A percentile compares a stretch with the other conserved stretches of the same genome.
These are phyloP conservation scores for Trachelus stipa DNA, from an alignment of 2,888 invertebrate genomes.

Conservation along the genomic window DNA sequence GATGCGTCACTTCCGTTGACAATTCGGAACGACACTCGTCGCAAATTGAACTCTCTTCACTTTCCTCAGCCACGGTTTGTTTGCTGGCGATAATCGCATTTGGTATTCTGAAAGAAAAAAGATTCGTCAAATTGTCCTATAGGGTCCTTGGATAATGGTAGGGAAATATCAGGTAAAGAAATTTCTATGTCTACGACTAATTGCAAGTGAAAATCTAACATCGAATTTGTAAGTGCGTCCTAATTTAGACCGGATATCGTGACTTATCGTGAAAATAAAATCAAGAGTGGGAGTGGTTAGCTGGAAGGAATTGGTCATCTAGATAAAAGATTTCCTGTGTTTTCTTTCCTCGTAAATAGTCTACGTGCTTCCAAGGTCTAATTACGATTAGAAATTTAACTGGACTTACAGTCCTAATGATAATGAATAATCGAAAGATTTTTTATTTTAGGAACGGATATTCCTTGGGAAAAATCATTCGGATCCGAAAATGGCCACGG, in stretches of 20 bases:
- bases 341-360: not conserved
- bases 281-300: not conserved
- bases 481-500: not conserved
- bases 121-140: not conserved
- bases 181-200: not conserved
- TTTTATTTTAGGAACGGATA: not conserved
- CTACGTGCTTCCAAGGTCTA: not conserved
- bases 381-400: not conserved
- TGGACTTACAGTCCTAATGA: not conserved
- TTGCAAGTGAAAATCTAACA: not conserved
- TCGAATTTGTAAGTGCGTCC: not conserved
- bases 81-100: conserved; percentile 12
- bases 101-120: conserved; percentile 4
- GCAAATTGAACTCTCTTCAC: conserved; percentile 42
- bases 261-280: not conserved
- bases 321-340: not conserved
- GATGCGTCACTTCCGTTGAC: conserved; percentile 34
- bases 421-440: not conserved
- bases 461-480: not conserved
- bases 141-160: not conserved
- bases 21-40: conserved; percentile 47
- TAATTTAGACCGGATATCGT: not conserved
- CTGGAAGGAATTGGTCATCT: not conserved
- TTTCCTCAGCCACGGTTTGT: conserved; percentile 32
- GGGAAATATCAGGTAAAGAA: not conserved